Base-by-base conservation (phyloP, 2,113 vertebrate genomes). In the Engraulis encrasicolus region DNA sequence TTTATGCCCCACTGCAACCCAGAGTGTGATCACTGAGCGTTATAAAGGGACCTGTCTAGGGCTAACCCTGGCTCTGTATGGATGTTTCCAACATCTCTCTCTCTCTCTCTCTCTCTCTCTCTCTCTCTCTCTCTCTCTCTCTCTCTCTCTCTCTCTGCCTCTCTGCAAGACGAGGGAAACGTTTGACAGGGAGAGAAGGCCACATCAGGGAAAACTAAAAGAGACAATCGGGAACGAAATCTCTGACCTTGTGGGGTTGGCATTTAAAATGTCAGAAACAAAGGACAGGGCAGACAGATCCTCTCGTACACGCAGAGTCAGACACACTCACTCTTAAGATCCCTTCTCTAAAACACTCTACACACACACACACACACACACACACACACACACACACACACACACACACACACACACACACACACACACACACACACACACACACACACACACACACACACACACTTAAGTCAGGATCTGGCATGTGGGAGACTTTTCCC, bases 261-360 rank as follows among this genome's bases (percentile, higher is more conserved):
- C 66, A 74, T 74, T 74, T 74, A 2, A 74, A 74, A 74, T 74
- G 66, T 36, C 66, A 74, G 12, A 74, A 74, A 27, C 66, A 74
- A 34, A 27, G 27, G 12, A n/a, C n/a, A n/a, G n/a, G n/a, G n/a
- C n/a, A n/a, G n/a, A n/a, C 27, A 6, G 15, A 27, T 27, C 66
- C 31, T 27, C 31, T 74, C 27, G 9, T 34, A 17, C 40, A 45
- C 40, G 9, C 40, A 45, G n/a, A n/a, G n/a, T n/a, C n/a, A n/a
- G 4, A 45, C 40, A 45, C 40, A 45, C 40, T 9, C 9, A 3
- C 40, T 45, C 40, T 45, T 9, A 45, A 9, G 40, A 45, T 9
- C 40, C 40, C 3, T 9, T 45, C 40, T 5, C 40, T 9, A 45
- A 45, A 3, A 45, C 40, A 45, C 40, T 5, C 40, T 9, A 45